Percentiles rank a stretch among this genome's conserved stretches.
phyloP scores from a whole-genome alignment of 2,113 vertebrate species.

The Anolis sagrei region DNA sequence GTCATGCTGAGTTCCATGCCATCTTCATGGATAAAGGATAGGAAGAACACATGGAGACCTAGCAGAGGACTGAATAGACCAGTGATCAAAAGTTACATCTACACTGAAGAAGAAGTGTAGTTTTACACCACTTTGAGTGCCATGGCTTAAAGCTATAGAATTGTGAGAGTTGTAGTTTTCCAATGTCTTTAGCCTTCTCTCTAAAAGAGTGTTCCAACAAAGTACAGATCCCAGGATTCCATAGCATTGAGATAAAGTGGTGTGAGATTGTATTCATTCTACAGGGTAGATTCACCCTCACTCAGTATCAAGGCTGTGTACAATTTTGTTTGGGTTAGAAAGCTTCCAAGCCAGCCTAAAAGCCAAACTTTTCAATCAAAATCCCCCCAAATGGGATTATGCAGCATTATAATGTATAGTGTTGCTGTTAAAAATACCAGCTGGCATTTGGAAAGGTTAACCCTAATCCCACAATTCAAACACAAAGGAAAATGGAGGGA shows the following conservation, averaged over 20 bases:
- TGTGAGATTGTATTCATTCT: no score
- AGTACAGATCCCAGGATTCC: no score
- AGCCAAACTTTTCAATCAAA: slow-evolving; percentile 25
- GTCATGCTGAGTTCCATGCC: not conserved
- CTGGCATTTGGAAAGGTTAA: slow-evolving; percentile 41
- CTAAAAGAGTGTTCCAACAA: no score
- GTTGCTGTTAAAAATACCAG: slow-evolving; percentile 35
- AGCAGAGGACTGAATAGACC: not conserved
- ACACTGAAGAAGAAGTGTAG: no score
- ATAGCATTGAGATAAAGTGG: no score
- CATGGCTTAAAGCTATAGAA: no score
- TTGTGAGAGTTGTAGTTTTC: no score
- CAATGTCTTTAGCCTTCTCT: no score
- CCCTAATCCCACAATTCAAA: slow-evolving; percentile 40
- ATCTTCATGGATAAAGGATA: not conserved
- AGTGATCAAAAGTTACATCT: no score
- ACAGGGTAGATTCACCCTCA: not conserved
- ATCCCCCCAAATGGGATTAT: slow-evolving; percentile 26
- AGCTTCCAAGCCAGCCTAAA: not conserved
- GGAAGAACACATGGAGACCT: no score
- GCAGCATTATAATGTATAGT: not conserved
- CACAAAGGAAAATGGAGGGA: slow-evolving; percentile 17
- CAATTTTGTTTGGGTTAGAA: slow-evolving; percentile 18
- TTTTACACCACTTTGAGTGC: no score
- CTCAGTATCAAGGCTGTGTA: no score